Evolutionary conservation across 2,113 vertebrate genomes (phyloP).

Genomic region (Stomatorhinus ivindoensis): DNA sequence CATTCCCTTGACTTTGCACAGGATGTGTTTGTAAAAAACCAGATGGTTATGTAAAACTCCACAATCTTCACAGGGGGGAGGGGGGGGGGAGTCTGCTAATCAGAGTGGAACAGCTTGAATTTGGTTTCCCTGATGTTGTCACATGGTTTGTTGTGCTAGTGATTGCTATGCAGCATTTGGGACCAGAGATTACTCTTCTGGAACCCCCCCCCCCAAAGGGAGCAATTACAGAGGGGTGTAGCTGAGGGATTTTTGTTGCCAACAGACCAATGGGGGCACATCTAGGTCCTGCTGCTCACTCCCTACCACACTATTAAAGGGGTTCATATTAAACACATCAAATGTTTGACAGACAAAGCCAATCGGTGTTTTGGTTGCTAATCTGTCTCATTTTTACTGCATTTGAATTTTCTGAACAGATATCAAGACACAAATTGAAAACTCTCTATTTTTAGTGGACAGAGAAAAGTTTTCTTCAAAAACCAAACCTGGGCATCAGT

Average conservation of each 20-base stretch:
- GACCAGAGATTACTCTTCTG: constrained; percentile 35
- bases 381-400: neutral
- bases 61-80: neutral
- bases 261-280: neutral
- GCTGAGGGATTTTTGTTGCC: constrained; percentile 7
- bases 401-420: neutral
- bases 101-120: constrained; percentile 7
- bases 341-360: neutral
- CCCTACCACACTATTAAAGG: neutral
- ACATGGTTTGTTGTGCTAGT: neutral
- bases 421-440: neutral
- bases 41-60: constrained; percentile 14
- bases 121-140: neutral
- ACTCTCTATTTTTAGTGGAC: neutral
- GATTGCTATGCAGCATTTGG: constrained; percentile 13
- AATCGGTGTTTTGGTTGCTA: neutral
- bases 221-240: constrained; percentile 34
- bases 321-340: neutral
- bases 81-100: neutral
- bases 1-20: neutral
- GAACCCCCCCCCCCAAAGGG: constrained; percentile 23
- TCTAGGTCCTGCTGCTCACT: neutral
- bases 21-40: neutral
- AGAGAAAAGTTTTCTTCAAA: neutral
- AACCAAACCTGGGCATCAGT: neutral